phyloP scores from a whole-genome alignment of 2,888 invertebrate genomes.

The Biston stratarius region DNA sequence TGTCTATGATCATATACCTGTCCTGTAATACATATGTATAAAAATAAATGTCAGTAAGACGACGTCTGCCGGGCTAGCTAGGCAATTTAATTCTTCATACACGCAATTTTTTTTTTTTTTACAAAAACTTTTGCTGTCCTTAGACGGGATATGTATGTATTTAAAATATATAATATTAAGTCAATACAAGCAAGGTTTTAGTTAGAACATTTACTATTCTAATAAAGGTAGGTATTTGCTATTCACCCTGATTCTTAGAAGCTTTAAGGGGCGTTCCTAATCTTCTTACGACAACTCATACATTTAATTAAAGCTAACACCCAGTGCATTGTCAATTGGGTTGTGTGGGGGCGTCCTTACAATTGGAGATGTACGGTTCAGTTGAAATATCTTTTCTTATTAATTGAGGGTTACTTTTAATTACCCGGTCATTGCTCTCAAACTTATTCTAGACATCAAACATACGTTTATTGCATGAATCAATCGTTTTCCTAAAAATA shows the following conservation, averaged over 20 bases:
- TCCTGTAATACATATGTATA: background rate
- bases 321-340: conserved; percentile 39
- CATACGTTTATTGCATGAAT: too few relatives aligned
- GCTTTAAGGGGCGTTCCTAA: conserved; percentile 36
- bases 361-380: conserved; percentile 5
- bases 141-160: too few relatives aligned
- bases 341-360: conserved; percentile 12
- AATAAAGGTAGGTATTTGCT: background rate
- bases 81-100: too few relatives aligned
- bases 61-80: too few relatives aligned
- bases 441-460: too few relatives aligned
- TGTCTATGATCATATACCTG: too few relatives aligned
- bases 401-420: background rate
- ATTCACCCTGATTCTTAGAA: conserved; percentile 10
- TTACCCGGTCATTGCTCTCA: too few relatives aligned
- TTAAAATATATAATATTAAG: too few relatives aligned
- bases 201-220: conserved; percentile 4
- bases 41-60: background rate
- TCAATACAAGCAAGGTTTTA: background rate
- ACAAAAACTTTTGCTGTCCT: too few relatives aligned
- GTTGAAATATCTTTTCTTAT: conserved; percentile 4
- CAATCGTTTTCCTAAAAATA: too few relatives aligned
- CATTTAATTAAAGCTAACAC: conserved; percentile 60
- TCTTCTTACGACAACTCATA: conserved; percentile 53
- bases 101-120: too few relatives aligned